Base-by-base conservation (phyloP, 2,797 vertebrate species). In the Eremophila alpestris region DNA sequence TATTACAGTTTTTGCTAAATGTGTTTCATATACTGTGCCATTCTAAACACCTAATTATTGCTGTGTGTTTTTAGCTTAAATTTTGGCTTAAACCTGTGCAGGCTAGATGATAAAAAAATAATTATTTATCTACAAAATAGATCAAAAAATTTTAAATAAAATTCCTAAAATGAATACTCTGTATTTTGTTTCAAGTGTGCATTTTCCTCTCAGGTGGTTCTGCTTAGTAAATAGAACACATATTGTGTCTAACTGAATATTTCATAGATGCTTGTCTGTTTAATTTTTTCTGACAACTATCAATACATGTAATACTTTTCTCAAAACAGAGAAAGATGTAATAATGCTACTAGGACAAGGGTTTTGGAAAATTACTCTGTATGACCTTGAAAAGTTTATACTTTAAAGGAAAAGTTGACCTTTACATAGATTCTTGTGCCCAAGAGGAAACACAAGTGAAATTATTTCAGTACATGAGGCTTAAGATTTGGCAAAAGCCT, bases 401-500 rank as follows among this genome's bases (percentile, higher is more conserved):
- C 51, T 43, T 86, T 67, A 85, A 95, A 54, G 54, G 36, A 87
- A 45, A 95, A 92, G 51, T 89, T 92, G 82, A 89, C 93, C 91
- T 87, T 80, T 95, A 59, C 75, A 67, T 46, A 85, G 75, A 78
- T 70, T 80, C 76, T 91, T 69, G n/a, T 83, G 49, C 92, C 58
- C 79, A 80, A 71, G 93, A 90, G 94, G 84, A 93, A 96, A 75
- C 10, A 67, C 62, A 90, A 94, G 69, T 90, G 58, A 86, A 94
- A 89, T 93, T 83, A 93, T 94, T 94, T 89, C 36, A 52, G 91
- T 83, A 62, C 29, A 74, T 11, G 83, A 90, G 54, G 81, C 87
- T 96, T 95, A 94, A 89, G 84, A 89, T 75, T 43, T 95, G 89
- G 90, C 95, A 92, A 91, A 91, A 89, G 68, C 26, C 73, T 83